Evolutionary conservation across 2,113 vertebrate genomes (phyloP), one percentile per base, ranked within the genome.

Genomic region (Fregetta grallaria): DNA sequence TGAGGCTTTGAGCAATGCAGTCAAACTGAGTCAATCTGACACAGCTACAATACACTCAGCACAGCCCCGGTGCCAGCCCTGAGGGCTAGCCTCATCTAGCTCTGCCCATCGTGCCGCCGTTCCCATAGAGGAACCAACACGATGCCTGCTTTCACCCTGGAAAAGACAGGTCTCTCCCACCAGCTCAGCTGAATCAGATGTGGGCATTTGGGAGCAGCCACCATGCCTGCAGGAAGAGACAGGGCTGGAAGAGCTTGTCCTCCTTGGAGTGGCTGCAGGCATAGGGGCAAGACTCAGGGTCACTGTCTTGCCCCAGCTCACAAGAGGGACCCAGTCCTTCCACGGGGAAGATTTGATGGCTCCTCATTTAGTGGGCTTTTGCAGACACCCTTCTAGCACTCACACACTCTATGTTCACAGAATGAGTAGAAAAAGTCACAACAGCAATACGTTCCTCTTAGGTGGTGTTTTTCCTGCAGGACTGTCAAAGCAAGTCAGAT

Each of bases 261-360:
- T 66, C n/a, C 19, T 50, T 44, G 52, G n/a, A 67, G 7, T 1
- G 1, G 49, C 30, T 52, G 49, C 52, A 65, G 49, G 12, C 6
- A 20, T 2, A n/a, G 21, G 22, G 8, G 5, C 67, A 38, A 75
- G 40, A 49, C 25, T 95, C 58, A n/a, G 49, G 23, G 7, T 71
- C 53, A 44, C 9, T 22, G 15, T 15, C 47, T 47, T 50, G 7
- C 1, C 10, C 6, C 10, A 1, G 7, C 7, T n/a, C 22, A n/a
- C 1, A 1, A 49, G 2, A 86, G 12, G 9, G 36, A 4, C 10
- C 18, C 19, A 38, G 29, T 6, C 8, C 8, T 86, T 59, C 6
- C 18, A 4, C 1, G 0, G n/a, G 36, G 86, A 92, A 75, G 8
- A 40, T 34, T 15, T 68, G 29, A 40, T 62, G 27, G 16, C 10